Evolutionary conservation across 2,797 vertebrate species (phyloP).

Genomic region (Thalassophryne amazonica): DNA sequence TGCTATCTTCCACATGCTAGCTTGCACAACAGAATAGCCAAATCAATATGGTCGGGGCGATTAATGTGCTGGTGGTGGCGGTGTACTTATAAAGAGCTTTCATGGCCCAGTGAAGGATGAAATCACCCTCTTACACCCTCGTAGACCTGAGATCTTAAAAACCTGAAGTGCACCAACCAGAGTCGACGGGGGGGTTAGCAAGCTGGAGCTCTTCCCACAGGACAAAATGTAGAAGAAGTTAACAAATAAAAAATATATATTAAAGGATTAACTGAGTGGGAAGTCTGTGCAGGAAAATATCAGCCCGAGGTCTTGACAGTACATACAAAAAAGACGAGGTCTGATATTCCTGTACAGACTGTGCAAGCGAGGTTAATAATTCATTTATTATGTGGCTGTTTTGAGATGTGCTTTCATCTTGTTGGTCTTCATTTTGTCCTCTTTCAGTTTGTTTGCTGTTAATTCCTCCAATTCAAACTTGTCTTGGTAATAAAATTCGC

Average conservation of each 20-base stretch:
- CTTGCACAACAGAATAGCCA: slow-evolving; percentile 52
- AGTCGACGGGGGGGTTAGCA: not conserved
- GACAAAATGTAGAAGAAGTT: slow-evolving; percentile 27
- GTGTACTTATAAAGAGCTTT: slow-evolving; percentile 78
- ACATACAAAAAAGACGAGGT: too few species aligned
- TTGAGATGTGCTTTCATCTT: too few species aligned
- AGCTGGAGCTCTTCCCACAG: slow-evolving; percentile 16
- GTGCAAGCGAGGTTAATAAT: too few species aligned
- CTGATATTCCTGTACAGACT: too few species aligned
- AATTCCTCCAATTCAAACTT: too few species aligned
- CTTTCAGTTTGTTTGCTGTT: too few species aligned
- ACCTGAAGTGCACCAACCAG: slow-evolving; percentile 27
- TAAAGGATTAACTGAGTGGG: slow-evolving; percentile 25
- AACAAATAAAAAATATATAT: slow-evolving; percentile 37
- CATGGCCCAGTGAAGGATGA: slow-evolving; percentile 80
- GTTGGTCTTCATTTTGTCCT: too few species aligned
- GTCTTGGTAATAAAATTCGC: too few species aligned
- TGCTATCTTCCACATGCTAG: slow-evolving; percentile 37
- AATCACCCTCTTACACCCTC: slow-evolving; percentile 76
- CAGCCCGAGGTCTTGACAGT: slow-evolving; percentile 22
- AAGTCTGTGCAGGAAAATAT: too few species aligned
- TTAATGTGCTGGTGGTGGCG: slow-evolving; percentile 66
- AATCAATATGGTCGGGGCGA: slow-evolving; percentile 73
- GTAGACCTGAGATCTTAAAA: slow-evolving; percentile 51
- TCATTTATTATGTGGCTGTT: too few species aligned